Evolutionary conservation across 2,797 vertebrate genomes (phyloP), one percentile per base, ranked within the genome.

Genomic region (Catostomus latipinnis): DNA sequence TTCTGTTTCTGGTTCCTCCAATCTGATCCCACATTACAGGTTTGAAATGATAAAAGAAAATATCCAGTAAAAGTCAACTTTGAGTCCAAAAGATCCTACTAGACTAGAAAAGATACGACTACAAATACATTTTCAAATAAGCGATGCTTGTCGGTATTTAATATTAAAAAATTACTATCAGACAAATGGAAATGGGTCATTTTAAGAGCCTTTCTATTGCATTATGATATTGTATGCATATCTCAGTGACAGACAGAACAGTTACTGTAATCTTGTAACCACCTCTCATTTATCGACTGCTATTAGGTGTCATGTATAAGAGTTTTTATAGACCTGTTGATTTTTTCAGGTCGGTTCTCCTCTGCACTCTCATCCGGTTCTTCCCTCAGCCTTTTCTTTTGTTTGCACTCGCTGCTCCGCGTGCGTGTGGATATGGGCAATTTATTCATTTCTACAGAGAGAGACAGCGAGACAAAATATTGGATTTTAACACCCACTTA

Each of bases 341-440:
- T 85, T 76, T 88, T 88, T 22, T 72, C 71, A 16, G 83, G 84
- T 14, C n/a, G 70, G 10, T 9, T 77, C 46, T 89, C 78, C 4
- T 16, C 18, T 0, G 5, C 8, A 18, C 18, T 11, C 1, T 69
- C 75, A 9, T 78, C 77, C 0, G 45, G 34, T 56, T 87, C 85
- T 7, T 85, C 87, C 1, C 85, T 76, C 8, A 46, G 58, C 16
- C 86, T 67, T 49, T 89, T 89, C 53, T 88, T 89, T 83, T 22
- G 56, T 48, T 88, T 95, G 43, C 92, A 82, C 66, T 91, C 65
- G 83, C 88, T 85, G 66, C 87, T 91, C 83, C 88, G 88, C n/a
- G 87, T 89, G 71, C 89, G 87, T 74, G 89, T 66, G 10, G 88
- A 84, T 89, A 83, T 71, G 0, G 82, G 72, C 14, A 71, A 70